These are phyloP conservation scores for Heptranchias perlo DNA, from an alignment of 2,113 vertebrate genomes.

Conservation along the genomic window DNA sequence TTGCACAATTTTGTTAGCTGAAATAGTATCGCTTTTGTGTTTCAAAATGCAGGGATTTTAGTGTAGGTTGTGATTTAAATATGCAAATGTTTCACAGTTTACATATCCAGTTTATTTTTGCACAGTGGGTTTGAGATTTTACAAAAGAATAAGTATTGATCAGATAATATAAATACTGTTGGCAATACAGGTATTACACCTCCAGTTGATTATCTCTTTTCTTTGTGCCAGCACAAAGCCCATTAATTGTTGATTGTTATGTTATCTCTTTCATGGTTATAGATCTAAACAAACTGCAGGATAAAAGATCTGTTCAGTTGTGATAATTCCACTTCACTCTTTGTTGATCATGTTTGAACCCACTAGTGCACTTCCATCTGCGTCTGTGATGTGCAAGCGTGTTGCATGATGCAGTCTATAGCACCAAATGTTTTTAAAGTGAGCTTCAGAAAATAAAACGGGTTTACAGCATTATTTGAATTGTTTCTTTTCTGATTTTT, in stretches of 20 bases:
- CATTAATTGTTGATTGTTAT: neutral
- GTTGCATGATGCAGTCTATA: constrained; percentile 38
- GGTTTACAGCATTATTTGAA: constrained; percentile 33
- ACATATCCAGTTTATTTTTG: constrained; percentile 32
- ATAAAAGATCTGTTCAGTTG: neutral
- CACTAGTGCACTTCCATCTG: constrained; percentile 33
- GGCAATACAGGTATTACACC: neutral
- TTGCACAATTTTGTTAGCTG: constrained; percentile 21
- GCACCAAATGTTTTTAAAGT: constrained; percentile 38
- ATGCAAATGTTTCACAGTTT: constrained; percentile 36
- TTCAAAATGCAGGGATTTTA: constrained; percentile 36
- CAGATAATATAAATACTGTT: constrained; percentile 28
- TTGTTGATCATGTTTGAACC: constrained; percentile 29
- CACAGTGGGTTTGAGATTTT: constrained; percentile 34
- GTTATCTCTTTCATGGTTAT: neutral
- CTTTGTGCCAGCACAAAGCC: neutral
- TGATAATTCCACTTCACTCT: constrained; percentile 25
- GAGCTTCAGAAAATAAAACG: constrained; percentile 38
- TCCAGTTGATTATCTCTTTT: neutral
- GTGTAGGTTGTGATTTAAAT: constrained; percentile 34
- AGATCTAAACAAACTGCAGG: neutral
- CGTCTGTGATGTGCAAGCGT: constrained; percentile 38
- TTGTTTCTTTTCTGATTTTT: constrained; percentile 6
- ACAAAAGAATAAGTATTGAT: neutral
- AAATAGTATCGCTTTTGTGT: constrained; percentile 34